Percentiles rank a stretch among this genome's conserved stretches.
Evolutionary conservation across 1,140 invertebrate genomes (phyloP).

Genomic region (Drosophila rufa): DNA sequence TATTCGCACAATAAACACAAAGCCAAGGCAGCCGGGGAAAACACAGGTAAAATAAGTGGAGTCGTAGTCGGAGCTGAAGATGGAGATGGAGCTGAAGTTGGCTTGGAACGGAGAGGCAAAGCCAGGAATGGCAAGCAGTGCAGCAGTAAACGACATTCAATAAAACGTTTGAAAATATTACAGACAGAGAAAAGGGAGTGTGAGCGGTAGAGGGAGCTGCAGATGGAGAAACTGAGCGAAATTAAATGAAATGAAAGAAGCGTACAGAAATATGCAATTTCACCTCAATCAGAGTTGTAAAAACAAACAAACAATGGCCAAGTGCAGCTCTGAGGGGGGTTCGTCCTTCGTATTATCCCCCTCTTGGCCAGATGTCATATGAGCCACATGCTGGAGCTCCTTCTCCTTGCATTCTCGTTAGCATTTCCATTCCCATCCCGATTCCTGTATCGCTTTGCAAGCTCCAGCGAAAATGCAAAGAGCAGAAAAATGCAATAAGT

Average conservation of each 20-base stretch:
- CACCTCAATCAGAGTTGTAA: conserved; percentile 82
- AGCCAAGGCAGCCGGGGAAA: conserved; percentile 34
- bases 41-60: conserved; percentile 31
- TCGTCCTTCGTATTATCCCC: neutral
- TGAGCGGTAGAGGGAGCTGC: neutral
- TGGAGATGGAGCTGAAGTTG: conserved; percentile 14
- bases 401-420: conserved; percentile 29
- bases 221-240: conserved; percentile 39
- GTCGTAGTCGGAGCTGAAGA: conserved; percentile 3
- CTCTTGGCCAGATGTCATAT: conserved; percentile 29
- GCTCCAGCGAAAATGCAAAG: conserved; percentile 51
- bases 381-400: conserved; percentile 62
- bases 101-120: conserved; percentile 24
- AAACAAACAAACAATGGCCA: conserved; percentile 79
- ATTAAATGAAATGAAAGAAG: conserved; percentile 76
- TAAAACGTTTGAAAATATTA: conserved; percentile 80
- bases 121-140: conserved; percentile 21
- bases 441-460: conserved; percentile 59
- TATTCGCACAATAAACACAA: conserved; percentile 67
- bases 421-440: conserved; percentile 11
- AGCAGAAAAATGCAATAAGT: conserved; percentile 72
- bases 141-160: conserved; percentile 68
- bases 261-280: conserved; percentile 81
- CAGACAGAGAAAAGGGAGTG: conserved; percentile 10
- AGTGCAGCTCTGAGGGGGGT: conserved; percentile 36